Percentiles rank a stretch among this genome's conserved stretches.
phyloP scores from a whole-genome alignment of 1,140 invertebrate genomes.

The Helicoverpa zea region DNA sequence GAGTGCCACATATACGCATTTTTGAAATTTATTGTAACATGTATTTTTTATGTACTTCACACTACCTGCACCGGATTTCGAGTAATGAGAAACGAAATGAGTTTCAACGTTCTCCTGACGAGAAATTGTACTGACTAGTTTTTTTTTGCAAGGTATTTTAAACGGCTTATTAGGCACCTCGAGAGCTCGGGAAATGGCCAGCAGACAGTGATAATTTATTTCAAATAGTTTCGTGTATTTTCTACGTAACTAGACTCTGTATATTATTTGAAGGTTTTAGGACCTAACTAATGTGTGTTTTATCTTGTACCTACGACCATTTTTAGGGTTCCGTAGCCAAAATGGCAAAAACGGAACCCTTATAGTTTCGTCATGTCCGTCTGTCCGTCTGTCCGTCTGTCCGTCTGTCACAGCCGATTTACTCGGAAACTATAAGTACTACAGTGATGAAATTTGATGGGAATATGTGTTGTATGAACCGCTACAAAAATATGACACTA shows the following conservation, averaged over 20 bases:
- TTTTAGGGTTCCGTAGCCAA: too few relatives aligned
- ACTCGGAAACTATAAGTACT: too few relatives aligned
- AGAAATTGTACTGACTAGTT: conserved; percentile 47
- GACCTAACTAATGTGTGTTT: background rate
- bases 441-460: too few relatives aligned
- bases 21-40: conserved; percentile 66
- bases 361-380: too few relatives aligned
- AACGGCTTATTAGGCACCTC: conserved; percentile 43
- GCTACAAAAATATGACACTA: too few relatives aligned
- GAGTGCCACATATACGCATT: conserved; percentile 66
- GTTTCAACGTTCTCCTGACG: conserved; percentile 50
- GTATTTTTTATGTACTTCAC: conserved; percentile 61
- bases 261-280: background rate
- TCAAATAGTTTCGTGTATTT: conserved; percentile 25
- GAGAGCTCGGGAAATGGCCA: conserved; percentile 18
- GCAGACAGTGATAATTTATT: conserved; percentile 34
- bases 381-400: too few relatives aligned
- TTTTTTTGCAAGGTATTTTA: conserved; percentile 33
- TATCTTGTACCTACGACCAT: background rate
- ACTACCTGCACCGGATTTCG: conserved; percentile 44
- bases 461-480: too few relatives aligned
- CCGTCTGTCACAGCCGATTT: too few relatives aligned
- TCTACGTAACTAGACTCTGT: conserved; percentile 9
- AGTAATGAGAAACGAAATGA: conserved; percentile 49
- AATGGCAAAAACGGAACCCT: too few relatives aligned